Evolutionary conservation across 2,888 invertebrate species (phyloP), one percentile per base, ranked within the genome.

Genomic region (Pyrrhia umbra): DNA sequence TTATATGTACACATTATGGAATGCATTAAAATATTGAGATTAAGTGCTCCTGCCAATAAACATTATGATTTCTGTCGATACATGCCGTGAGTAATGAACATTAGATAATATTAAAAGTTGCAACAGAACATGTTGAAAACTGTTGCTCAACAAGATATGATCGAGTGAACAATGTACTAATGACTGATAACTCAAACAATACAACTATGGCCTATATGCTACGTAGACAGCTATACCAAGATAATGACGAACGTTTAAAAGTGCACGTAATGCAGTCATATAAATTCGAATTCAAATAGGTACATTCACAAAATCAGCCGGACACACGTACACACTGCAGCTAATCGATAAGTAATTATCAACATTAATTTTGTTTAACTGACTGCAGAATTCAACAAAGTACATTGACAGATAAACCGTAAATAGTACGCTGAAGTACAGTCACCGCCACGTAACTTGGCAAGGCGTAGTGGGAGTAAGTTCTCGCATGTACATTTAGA

Each of bases 131-230:
- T 34, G 13, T n/a, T 34, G 9, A 34, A n/a, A n/a, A n/a, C n/a
- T n/a, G n/a, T n/a, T n/a, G n/a, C n/a, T n/a, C n/a, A n/a, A n/a
- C n/a, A n/a, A n/a, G n/a, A n/a, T n/a, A n/a, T n/a, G n/a, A n/a
- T n/a, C n/a, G n/a, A 34, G 34, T 34, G 34, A 34, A 34, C 34
- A 34, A 34, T 34, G n/a, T 34, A 34, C 25, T 42, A 18, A 18
- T 20, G 9, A 10, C 2, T 15, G 37, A 15, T 15, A 15, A 37
- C 15, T 37, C 37, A 15, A 6, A 37, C n/a, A 37, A 16, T 15
- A 43, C 27, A 43, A 37, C 16, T 45, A 20, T 56, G 62, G 23
- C 45, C 23, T 37, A 20, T 45, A 65, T 39, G 21, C 49, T 43
- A 50, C 21, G 49, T 37, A 43, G 27, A 30, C 18, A 20, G 54